These are phyloP conservation scores for Rhynchotus rufescens DNA, from an alignment of 2,797 vertebrate genomes.

Conservation along the genomic window DNA sequence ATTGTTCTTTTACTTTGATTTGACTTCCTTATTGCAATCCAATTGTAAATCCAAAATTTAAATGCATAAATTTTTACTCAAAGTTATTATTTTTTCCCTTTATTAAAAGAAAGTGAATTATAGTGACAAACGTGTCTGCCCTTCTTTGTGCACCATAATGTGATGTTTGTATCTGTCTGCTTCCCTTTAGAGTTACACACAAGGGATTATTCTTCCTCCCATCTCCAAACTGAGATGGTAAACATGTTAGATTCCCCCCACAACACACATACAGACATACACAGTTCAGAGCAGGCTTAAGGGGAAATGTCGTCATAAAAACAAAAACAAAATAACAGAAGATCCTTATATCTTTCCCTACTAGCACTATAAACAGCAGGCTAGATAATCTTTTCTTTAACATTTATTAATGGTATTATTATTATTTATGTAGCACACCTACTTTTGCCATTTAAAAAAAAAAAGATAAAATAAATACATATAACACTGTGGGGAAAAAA, in stretches of 20 bases:
- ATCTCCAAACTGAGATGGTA: neutral
- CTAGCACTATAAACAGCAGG: neutral
- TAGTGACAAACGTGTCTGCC: constrained; percentile 16
- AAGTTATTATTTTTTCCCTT: neutral
- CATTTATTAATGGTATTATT: neutral
- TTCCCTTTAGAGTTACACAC: neutral
- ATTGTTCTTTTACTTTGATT: constrained; percentile 63
- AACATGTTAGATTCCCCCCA: neutral
- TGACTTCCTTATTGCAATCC: constrained; percentile 39
- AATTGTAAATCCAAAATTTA: constrained; percentile 54
- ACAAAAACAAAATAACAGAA: neutral
- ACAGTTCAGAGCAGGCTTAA: neutral
- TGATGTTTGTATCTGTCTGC: neutral
- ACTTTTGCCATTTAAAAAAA: neutral
- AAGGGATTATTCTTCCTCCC: fast-evolving
- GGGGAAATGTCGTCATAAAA: neutral
- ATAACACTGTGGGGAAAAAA: neutral
- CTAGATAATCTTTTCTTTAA: constrained; percentile 9
- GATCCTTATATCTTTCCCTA: neutral
- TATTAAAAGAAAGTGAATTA: constrained; percentile 22
- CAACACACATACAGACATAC: neutral
- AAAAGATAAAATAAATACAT: neutral
- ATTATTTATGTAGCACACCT: neutral
- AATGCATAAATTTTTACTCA: constrained; percentile 41
- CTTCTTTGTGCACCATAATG: neutral